Evolutionary conservation across 2,113 vertebrate genomes (phyloP), one percentile per base, ranked within the genome.

Genomic region (Ctenomys sociabilis): DNA sequence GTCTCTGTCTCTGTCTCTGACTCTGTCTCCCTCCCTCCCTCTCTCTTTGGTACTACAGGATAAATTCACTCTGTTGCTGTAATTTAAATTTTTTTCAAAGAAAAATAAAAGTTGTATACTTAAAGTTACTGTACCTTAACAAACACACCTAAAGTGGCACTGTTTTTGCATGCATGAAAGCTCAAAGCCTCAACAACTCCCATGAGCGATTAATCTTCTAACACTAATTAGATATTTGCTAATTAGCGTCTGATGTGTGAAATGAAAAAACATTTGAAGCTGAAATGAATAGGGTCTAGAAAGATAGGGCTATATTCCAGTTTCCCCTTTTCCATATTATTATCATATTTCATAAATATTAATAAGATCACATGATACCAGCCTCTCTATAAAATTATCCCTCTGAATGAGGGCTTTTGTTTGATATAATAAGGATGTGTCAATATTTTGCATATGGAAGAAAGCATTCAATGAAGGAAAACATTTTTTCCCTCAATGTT

Each of bases 221-320:
- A 99, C 99, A 99, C 99, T 99, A 99, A 99, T 99, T 99, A 99
- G 99, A 99, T 99, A 99, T 99, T 99, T 99, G 99, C 99, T 99
- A 99, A 99, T 99, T 99, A 99, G 99, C 98, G 99, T 99, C 99
- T 99, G 99, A 99, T 99, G 99, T 99, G 98, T 98, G 98, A 99
- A 98, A 99, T 98, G 98, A 99, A 99, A 98, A 99, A 99, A 99
- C 98, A 99, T 99, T 99, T 98, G 98, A 99, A 98, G 98, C 98
- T 98, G 99, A 98, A 98, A 98, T 98, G 98, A 98, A 98, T 98
- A 98, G 98, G 97, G 98, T 98, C 97, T 99, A 98, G 98, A 98
- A 98, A 98, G 98, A 99, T 98, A 99, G 98, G 97, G 98, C 49
- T 57, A 98, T 98, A 98, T 98, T 98, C 98, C 98, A 98, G 98